Base-by-base conservation (phyloP, 2,113 vertebrate species). In the Pygoscelis adeliae region DNA sequence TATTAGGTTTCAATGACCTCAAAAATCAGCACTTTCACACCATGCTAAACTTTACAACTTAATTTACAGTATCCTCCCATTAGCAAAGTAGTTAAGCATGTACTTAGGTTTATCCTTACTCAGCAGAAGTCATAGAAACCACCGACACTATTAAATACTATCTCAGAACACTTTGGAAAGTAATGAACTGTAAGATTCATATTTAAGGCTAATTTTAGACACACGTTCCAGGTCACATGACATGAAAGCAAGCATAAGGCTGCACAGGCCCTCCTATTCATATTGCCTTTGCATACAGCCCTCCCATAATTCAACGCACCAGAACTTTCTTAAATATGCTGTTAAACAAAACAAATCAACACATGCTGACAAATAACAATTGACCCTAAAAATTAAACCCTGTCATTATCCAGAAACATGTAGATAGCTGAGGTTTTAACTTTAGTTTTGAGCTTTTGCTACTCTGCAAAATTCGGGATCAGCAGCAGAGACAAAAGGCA, bases 131-230 rank as follows among this genome's bases (percentile, higher is more conserved):
- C 55, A 81, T 36, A 90, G 91, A 90, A 77, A 5, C 36, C 58
- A 73, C 67, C 49, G 34, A 80, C 62, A 59, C 44, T 66, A 71
- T 47, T 72, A 67, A 91, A 82, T 50, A 63, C 29, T 29, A 80
- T 38, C 55, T 92, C 55, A 44, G 66, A 96, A 82, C 77, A 71
- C 50, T 91, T 78, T 55, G 50, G 38, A 76, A 94, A 83, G 74
- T 36, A 94, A 79, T 55, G 62, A 90, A 79, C 90, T 87, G 32
- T 42, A 91, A 91, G 65, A 83, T 36, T 76, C 0, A 0, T 72
- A 71, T 87, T 61, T 36, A 76, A 76, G 44, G 74, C 61, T 93
- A 96, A 92, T 93, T 93, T 93, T 96, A 96, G 88, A 79, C 50
- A 59, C 14, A 5, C 0, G 0, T 55, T 78, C 72, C 83, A 92